phyloP scores from a whole-genome alignment of 2,113 vertebrate species.

The Nothobranchius furzeri region DNA sequence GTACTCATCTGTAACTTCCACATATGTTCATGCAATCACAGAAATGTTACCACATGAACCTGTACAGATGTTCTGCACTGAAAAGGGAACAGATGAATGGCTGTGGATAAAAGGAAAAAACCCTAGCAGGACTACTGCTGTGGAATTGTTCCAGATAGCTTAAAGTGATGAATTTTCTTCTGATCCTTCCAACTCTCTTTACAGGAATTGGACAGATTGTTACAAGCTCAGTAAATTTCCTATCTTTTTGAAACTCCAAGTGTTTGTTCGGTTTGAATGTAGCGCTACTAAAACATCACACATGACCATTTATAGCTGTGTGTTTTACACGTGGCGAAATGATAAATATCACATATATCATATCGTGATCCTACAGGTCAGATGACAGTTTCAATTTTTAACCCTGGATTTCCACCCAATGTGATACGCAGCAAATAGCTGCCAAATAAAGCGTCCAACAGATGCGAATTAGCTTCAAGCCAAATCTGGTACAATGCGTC shows the following conservation, averaged over 20 bases:
- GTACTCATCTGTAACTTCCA: not conserved
- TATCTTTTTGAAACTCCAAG: not conserved
- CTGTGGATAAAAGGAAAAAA: conserved; percentile 41
- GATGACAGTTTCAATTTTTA: too few relatives aligned
- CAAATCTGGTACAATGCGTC: too few relatives aligned
- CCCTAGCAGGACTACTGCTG: not conserved
- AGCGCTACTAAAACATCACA: not conserved
- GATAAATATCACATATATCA: too few relatives aligned
- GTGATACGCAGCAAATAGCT: too few relatives aligned
- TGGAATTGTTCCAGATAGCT: conserved; percentile 1
- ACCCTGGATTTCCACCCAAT: too few relatives aligned
- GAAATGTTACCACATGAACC: conserved; percentile 10
- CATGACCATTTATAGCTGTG: not conserved
- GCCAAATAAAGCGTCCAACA: too few relatives aligned
- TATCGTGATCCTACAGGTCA: too few relatives aligned
- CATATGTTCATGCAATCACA: not conserved
- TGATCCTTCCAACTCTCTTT: conserved; percentile 17
- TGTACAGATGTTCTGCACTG: conserved; percentile 40
- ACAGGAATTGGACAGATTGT: not conserved
- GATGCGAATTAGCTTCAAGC: too few relatives aligned
- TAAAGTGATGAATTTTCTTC: conserved; percentile 7
- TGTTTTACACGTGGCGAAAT: too few relatives aligned
- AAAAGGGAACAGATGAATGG: conserved; percentile 5
- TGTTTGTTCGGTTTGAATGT: too few relatives aligned
- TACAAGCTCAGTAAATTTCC: too few relatives aligned